These are phyloP conservation scores for Myopa tessellatipennis DNA, from an alignment of 2,888 invertebrate species.

Conservation along the genomic window DNA sequence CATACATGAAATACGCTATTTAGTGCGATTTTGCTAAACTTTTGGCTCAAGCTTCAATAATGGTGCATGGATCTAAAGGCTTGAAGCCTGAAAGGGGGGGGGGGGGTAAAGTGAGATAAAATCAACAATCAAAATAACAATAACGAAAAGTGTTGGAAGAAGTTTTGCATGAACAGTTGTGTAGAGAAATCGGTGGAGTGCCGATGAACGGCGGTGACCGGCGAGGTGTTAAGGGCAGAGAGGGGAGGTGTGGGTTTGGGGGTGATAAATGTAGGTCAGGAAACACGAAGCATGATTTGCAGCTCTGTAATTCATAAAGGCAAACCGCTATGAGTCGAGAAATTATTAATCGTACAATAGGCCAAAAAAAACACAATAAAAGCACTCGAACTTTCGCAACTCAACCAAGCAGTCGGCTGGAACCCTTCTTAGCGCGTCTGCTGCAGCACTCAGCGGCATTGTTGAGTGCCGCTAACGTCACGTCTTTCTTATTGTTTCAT, in stretches of 20 bases:
- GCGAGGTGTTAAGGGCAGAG: not conserved
- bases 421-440: not conserved
- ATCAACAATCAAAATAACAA: not conserved
- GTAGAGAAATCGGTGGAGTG: not conserved
- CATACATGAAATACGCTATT: too few species aligned
- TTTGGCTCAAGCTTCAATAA: too few species aligned
- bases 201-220: not conserved
- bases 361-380: conserved; percentile 3
- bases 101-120: not conserved
- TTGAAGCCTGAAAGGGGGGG: too few species aligned
- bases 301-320: conserved; percentile 30
- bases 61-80: too few species aligned
- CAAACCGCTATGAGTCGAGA: not conserved
- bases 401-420: not conserved
- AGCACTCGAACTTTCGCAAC: not conserved
- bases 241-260: not conserved
- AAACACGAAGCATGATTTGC: conserved; percentile 26
- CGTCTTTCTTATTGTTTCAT: not conserved
- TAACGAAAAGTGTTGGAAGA: not conserved
- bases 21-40: too few species aligned
- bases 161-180: not conserved
- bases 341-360: conserved; percentile 15
- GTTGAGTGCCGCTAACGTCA: not conserved
- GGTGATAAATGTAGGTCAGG: not conserved
- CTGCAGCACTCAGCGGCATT: conserved; percentile 7